A percentile compares a stretch with the other conserved stretches of the same genome.
Evolutionary conservation across 2,113 vertebrate genomes (phyloP).

Genomic region (Pteruthius melanotis): DNA sequence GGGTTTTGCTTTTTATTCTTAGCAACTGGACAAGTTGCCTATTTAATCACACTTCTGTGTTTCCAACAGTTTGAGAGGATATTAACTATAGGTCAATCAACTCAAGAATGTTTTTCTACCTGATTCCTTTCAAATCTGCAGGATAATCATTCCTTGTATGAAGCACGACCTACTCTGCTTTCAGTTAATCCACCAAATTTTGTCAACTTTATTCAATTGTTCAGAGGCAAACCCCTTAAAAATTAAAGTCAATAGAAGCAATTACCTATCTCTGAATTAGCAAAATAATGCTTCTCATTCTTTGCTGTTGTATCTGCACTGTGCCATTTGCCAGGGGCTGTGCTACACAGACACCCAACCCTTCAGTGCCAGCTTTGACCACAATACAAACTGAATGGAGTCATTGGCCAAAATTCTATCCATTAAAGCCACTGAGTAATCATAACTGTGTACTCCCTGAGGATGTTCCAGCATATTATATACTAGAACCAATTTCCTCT

Average conservation of each 20-base stretch:
- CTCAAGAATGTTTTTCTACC: neutral
- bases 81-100: neutral
- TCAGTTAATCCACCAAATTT: neutral
- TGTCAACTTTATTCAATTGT: neutral
- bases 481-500: slow-evolving; percentile 5
- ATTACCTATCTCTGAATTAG: neutral
- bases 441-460: neutral
- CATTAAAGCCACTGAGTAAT: slow-evolving; percentile 5
- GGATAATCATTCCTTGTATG: neutral
- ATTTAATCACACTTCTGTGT: neutral
- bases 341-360: neutral
- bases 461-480: slow-evolving; percentile 23
- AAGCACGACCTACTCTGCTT: neutral
- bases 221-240: neutral
- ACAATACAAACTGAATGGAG: neutral
- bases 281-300: neutral
- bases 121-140: neutral
- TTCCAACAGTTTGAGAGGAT: neutral
- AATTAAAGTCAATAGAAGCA: neutral
- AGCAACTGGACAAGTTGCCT: neutral
- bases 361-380: neutral
- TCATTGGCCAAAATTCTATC: neutral
- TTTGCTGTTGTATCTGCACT: neutral
- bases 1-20: neutral
- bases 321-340: neutral